A percentile compares a stretch with the other conserved stretches of the same genome.
Evolutionary conservation across 2,888 invertebrate species (phyloP).

Genomic region (Agriopis marginaria): DNA sequence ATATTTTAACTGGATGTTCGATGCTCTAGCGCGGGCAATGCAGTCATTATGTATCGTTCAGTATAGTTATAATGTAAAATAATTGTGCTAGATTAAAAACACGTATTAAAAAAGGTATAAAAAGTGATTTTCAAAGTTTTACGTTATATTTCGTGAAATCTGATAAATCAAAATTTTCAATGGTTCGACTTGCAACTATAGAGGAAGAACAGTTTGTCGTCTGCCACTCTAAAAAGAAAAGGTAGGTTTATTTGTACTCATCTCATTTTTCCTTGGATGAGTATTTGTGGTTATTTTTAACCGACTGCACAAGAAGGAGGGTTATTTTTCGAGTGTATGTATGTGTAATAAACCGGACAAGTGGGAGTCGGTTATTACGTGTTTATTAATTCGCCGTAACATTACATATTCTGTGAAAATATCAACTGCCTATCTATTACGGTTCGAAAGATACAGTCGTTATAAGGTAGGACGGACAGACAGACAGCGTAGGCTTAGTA

Average conservation of each 20-base stretch:
- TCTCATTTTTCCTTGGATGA: neutral
- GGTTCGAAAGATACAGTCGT: too few relatives aligned
- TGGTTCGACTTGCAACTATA: constrained; percentile 30
- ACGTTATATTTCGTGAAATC: neutral
- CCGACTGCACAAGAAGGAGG: too few relatives aligned
- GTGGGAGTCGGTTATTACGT: too few relatives aligned
- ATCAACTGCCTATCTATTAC: too few relatives aligned
- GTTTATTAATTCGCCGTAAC: too few relatives aligned
- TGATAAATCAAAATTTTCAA: constrained; percentile 1
- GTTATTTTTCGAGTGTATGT: too few relatives aligned
- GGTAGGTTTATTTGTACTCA: constrained; percentile 3
- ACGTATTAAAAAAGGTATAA: neutral
- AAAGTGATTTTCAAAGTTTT: constrained; percentile 1
- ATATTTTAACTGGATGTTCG: too few relatives aligned
- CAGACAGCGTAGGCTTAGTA: too few relatives aligned
- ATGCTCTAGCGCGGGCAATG: constrained; percentile 5
- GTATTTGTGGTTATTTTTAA: neutral
- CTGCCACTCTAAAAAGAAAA: constrained; percentile 17
- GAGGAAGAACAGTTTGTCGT: constrained; percentile 20
- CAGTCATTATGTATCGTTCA: constrained; percentile 19
- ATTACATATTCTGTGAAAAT: too few relatives aligned
- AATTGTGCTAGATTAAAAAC: constrained; percentile 20
- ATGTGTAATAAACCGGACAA: too few relatives aligned
- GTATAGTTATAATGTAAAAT: constrained; percentile 20
- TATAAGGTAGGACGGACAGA: too few relatives aligned